A percentile compares a stretch with the other conserved stretches of the same genome.
phyloP scores from a whole-genome alignment of 37 sponge, comb jelly and placozoan species.

The Geodia barretti region DNA sequence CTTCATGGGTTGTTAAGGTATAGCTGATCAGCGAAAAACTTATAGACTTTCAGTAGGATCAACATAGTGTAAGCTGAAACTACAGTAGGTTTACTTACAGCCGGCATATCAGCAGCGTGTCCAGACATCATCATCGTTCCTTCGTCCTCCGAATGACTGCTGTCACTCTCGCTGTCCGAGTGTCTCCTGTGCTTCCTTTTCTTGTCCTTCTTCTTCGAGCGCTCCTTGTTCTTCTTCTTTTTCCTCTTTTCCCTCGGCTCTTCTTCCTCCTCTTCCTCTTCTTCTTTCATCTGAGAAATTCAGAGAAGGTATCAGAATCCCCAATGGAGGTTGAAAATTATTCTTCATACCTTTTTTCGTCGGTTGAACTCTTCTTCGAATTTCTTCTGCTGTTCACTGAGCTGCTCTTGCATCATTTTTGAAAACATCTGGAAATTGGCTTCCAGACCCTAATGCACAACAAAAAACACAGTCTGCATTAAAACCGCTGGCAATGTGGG shows the following conservation, averaged over 20 bases:
- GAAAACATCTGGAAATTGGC: constrained; percentile 23
- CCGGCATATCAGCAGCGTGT: too few relatives aligned
- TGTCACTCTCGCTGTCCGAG: constrained; percentile 15
- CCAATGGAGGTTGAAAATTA: neutral
- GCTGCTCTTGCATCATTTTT: constrained; percentile 10
- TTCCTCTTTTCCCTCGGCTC: neutral
- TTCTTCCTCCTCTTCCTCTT: neutral
- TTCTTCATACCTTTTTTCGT: constrained; percentile 1
- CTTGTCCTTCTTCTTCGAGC: neutral
- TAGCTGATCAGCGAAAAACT: neutral
- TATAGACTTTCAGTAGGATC: too few relatives aligned
- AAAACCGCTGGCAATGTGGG: neutral
- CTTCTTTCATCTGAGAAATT: neutral
- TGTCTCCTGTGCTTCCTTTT: neutral
- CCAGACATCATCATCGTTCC: neutral
- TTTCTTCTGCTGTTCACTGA: constrained; percentile 9
- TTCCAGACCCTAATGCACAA: constrained; percentile 15
- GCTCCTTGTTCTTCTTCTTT: neutral
- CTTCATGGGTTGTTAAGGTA: neutral
- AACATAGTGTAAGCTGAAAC: too few relatives aligned
- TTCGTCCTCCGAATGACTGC: constrained; percentile 25
- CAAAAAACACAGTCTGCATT: neutral
- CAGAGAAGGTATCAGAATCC: too few relatives aligned
- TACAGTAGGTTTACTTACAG: neutral
- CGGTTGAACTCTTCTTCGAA: constrained; percentile 20